Conservation (phyloP, 2,113 vertebrate species). For the Heptranchias perlo region DNA sequence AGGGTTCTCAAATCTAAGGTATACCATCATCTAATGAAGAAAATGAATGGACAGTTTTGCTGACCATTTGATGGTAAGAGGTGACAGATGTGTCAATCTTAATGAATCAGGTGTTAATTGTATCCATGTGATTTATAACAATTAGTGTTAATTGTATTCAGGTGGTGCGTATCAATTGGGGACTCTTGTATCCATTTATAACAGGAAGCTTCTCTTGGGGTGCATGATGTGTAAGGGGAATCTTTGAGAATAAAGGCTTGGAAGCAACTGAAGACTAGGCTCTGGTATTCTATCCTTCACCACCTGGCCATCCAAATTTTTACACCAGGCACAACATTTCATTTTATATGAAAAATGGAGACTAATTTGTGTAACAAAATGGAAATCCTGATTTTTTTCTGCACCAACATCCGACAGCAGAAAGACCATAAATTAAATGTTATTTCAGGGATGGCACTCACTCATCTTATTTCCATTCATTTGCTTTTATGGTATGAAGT, state of each 20-base stretch:
- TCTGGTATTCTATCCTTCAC: no score
- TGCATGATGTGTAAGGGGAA: no score
- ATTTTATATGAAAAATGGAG: neutral
- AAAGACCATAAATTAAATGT: neutral
- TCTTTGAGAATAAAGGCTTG: no score
- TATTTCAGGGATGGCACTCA: neutral
- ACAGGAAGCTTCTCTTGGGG: no score
- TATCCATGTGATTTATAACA: no score
- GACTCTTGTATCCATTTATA: no score
- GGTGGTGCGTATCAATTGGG: no score
- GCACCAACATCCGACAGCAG: neutral
- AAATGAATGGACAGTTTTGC: neutral
- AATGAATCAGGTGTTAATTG: no score
- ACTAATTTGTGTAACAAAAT: neutral
- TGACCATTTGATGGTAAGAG: neutral
- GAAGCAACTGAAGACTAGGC: no score
- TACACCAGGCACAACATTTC: neutral
- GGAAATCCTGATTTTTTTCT: neutral
- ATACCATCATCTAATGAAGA: neutral
- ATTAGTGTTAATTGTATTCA: no score
- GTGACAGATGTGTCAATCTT: neutral
- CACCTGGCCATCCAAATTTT: no score
- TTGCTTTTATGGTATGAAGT: neutral
- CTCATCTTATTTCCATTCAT: neutral
- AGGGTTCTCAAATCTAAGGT: neutral